These are phyloP conservation scores for Zaprionus lachaisei DNA, from an alignment of 1,140 invertebrate species.

Conservation along the genomic window DNA sequence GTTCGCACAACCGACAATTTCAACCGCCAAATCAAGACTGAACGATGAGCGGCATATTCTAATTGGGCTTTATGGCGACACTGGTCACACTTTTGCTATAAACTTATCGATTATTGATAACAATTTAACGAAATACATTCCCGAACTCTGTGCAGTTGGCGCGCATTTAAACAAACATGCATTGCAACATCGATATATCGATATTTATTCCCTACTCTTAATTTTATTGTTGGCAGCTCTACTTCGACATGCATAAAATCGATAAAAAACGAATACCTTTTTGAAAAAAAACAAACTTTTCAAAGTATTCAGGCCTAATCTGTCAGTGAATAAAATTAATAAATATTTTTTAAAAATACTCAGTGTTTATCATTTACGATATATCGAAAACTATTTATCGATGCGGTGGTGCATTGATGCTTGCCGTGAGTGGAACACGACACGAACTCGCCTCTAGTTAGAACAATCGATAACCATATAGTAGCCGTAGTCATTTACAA, in stretches of 20 bases:
- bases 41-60: slow-evolving; percentile 47
- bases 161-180: not conserved
- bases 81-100: slow-evolving; percentile 46
- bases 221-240: not conserved
- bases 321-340: not conserved
- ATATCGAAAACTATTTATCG: slow-evolving; percentile 25
- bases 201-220: not conserved
- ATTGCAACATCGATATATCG: not conserved
- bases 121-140: not conserved
- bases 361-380: not conserved
- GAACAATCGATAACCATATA: slow-evolving; percentile 42
- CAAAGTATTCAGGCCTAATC: not conserved
- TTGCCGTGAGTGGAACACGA: not conserved
- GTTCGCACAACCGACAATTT: slow-evolving; percentile 50
- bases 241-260: not conserved
- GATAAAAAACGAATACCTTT: not conserved
- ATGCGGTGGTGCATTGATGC: not conserved
- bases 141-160: not conserved
- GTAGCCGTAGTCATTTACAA: slow-evolving; percentile 45
- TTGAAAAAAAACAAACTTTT: not conserved
- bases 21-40: slow-evolving; percentile 53
- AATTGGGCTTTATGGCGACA: slow-evolving; percentile 24
- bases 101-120: slow-evolving; percentile 18
- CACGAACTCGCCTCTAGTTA: slow-evolving; percentile 25
- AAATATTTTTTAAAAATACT: not conserved